Percentiles rank a stretch among this genome's conserved stretches.
phyloP scores from a whole-genome alignment of 2,888 invertebrate species.

The Phragmatobia fuliginosa region DNA sequence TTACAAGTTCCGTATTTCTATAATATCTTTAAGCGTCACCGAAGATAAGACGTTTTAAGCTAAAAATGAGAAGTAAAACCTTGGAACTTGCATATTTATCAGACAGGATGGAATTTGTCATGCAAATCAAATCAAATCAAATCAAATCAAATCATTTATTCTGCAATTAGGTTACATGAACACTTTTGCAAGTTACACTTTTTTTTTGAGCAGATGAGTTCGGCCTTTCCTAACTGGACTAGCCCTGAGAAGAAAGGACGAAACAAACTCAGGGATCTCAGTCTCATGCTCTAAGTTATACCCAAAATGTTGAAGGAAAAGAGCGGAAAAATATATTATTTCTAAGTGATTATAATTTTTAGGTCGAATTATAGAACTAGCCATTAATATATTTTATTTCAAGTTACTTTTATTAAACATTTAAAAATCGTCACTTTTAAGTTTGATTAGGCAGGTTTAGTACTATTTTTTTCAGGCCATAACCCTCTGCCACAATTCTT shows the following conservation, averaged over 20 bases:
- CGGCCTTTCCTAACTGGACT: too few relatives aligned
- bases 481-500: too few relatives aligned
- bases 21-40: not conserved
- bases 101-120: not conserved
- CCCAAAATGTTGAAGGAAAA: not conserved
- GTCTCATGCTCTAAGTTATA: not conserved
- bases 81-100: not conserved
- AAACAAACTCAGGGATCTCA: too few relatives aligned
- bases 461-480: too few relatives aligned
- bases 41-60: not conserved
- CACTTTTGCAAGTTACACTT: too few relatives aligned
- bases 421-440: too few relatives aligned
- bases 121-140: too few relatives aligned
- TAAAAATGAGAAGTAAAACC: not conserved
- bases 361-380: not conserved
- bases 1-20: not conserved
- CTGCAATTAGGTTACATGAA: too few relatives aligned
- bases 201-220: too few relatives aligned
- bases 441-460: too few relatives aligned
- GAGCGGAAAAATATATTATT: not conserved
- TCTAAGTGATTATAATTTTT: not conserved
- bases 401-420: not conserved
- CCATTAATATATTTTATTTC: not conserved
- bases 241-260: too few relatives aligned
- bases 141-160: too few relatives aligned